Percentiles rank a stretch among this genome's conserved stretches.
Conservation (phyloP, 2,113 vertebrate genomes). For the Daboia siamensis region DNA sequence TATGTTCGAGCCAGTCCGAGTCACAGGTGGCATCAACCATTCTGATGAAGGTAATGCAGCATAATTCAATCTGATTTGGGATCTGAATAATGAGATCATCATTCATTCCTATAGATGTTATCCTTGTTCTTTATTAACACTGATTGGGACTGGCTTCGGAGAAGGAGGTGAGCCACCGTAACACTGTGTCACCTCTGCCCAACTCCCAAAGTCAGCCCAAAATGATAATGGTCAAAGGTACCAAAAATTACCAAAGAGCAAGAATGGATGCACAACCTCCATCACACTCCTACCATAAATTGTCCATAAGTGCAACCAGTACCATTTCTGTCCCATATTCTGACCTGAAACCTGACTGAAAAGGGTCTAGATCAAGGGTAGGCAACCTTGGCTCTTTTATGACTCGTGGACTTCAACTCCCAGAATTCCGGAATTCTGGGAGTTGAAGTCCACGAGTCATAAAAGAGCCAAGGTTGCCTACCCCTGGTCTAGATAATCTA, state of each 20-base stretch:
- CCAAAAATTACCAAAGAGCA: neutral
- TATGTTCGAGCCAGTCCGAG: slow-evolving; percentile 57
- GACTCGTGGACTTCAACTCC: too few species aligned
- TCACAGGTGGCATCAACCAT: slow-evolving; percentile 25
- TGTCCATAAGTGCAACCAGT: neutral
- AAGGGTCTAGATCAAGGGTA: neutral
- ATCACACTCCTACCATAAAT: neutral
- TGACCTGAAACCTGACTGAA: neutral
- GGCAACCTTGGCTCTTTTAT: too few species aligned
- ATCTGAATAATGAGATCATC: neutral
- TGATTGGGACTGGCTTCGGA: neutral
- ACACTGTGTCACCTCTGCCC: neutral
- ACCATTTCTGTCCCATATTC: neutral
- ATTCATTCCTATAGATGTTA: neutral
- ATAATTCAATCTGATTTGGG: slow-evolving; percentile 11
- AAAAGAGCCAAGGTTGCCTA: too few species aligned
- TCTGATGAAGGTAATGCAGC: slow-evolving; percentile 68
- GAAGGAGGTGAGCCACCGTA: neutral
- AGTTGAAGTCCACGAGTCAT: too few species aligned
- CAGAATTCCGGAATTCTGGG: too few species aligned
- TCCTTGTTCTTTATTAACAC: neutral
- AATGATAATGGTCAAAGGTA: neutral
- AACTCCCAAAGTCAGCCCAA: neutral
- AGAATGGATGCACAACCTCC: neutral
- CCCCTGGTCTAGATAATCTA: neutral